A percentile compares a stretch with the other conserved stretches of the same genome.
phyloP scores from a whole-genome alignment of 2,113 vertebrate species.

The Suncus etruscus region DNA sequence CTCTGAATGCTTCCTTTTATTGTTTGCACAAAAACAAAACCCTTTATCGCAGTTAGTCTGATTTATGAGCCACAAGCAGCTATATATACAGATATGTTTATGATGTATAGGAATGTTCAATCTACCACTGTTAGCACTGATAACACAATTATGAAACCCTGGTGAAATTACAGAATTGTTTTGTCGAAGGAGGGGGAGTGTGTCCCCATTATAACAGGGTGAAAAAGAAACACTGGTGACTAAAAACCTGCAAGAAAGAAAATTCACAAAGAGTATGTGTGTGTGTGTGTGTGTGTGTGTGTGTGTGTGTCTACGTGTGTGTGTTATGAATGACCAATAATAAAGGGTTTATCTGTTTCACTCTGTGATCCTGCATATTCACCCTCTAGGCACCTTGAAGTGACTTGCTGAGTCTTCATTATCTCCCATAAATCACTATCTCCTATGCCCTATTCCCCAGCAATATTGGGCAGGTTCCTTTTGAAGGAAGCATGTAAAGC shows the following conservation, averaged over 20 bases:
- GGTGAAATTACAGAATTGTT: not conserved
- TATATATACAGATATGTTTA: not conserved
- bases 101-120: not conserved
- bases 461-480: too few relatives aligned
- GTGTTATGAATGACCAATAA: not conserved
- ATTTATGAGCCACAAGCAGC: not conserved
- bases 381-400: not conserved
- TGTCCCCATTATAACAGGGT: not conserved
- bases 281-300: too few relatives aligned
- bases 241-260: not conserved
- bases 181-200: not conserved
- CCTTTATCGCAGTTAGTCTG: not conserved
- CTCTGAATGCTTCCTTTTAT: not conserved
- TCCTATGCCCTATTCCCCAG: too few relatives aligned
- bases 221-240: not conserved
- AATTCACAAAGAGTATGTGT: too few relatives aligned
- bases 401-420: not conserved
- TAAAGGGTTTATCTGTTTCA: conserved; percentile 6
- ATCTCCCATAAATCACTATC: not conserved
- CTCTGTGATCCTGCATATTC: not conserved
- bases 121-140: not conserved
- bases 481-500: too few relatives aligned
- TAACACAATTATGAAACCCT: not conserved
- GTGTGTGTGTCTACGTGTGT: too few relatives aligned
- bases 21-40: not conserved